Evolutionary conservation across 2,113 vertebrate species (phyloP), one percentile per base, ranked within the genome.

Genomic region (Phyllostomus discolor): DNA sequence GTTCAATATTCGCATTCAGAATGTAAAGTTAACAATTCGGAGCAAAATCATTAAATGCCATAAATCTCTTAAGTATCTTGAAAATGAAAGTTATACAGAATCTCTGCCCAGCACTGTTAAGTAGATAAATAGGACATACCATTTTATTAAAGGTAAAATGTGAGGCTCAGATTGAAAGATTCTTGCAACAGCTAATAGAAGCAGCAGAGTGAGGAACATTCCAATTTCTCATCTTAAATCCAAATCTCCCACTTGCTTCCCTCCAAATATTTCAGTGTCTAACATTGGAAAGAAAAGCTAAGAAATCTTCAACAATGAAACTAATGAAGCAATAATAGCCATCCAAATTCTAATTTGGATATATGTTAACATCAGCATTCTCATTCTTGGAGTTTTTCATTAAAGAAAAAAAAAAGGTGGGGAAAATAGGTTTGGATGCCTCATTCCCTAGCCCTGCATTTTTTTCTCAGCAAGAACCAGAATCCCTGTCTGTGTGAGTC

Each of bases 21-120:
- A 62, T 57, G 72, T 66, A 75, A 94, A 85, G 75, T 95, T 94
- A 94, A 91, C 82, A 80, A 91, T 91, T 33, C 91, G 43, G 41
- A 96, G 66, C 79, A 94, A 93, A 82, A 89, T 76, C 33, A 52
- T 67, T 92, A 79, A 95, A 73, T 69, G 72, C 35, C 72, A 82
- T 50, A 95, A 91, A 78, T 85, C 64, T 57, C 41, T 90, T 95
- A 72, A 88, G 33, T 82, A 69, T 89, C 46, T 64, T 93, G 43
- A 95, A 86, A 88, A 17, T 70, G 17, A 79, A 95, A 93, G 50
- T 85, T 88, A 62, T 35, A 82, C 26, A 82, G 24, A 95, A 83
- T 91, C 35, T 66, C 35, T 92, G 54, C 35, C 28, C 62, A 22
- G 22, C 69, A 35, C 16, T 72, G 16, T 31, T 33, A 91, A 76